Percentiles rank a stretch among this genome's conserved stretches.
Conservation (phyloP, 37 sponge, comb jelly and placozoan species). For the Hormiphora californensis region DNA sequence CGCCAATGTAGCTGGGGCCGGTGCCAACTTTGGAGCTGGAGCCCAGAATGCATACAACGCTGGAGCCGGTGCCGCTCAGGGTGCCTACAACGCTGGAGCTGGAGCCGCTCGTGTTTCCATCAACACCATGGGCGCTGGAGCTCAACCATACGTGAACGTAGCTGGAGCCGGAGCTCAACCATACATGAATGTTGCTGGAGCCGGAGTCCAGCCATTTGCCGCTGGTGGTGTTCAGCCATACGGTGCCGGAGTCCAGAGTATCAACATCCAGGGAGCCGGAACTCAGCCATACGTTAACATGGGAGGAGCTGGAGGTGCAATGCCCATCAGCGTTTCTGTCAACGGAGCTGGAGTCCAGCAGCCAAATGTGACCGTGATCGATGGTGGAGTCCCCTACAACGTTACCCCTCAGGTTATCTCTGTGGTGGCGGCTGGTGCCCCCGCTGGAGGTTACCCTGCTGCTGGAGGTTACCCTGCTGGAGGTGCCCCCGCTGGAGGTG, state of each 20-base stretch:
- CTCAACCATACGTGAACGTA: not conserved
- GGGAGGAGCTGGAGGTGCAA: too few relatives aligned
- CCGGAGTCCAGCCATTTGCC: not conserved
- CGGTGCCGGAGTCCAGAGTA: not conserved
- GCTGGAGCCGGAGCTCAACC: not conserved
- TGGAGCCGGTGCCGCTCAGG: not conserved
- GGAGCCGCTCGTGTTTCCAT: not conserved
- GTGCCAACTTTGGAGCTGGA: not conserved
- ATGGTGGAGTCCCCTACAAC: too few relatives aligned
- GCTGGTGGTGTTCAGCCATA: not conserved
- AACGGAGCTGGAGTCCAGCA: too few relatives aligned
- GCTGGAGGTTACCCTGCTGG: not conserved
- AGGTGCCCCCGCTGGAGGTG: not conserved
- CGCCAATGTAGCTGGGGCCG: not conserved
- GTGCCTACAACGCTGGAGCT: not conserved
- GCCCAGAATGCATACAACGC: not conserved
- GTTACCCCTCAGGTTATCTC: not conserved
- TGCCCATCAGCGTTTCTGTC: too few relatives aligned
- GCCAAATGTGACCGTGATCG: too few relatives aligned
- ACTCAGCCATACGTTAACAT: too few relatives aligned
- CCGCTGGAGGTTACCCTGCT: not conserved
- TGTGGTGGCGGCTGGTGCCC: not conserved
- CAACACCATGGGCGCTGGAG: not conserved
- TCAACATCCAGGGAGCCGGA: too few relatives aligned
- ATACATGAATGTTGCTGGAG: not conserved